A percentile compares a stretch with the other conserved stretches of the same genome.
These are phyloP conservation scores for Halcyon malimbica DNA, from an alignment of 2,113 vertebrate genomes.

Conservation along the genomic window DNA sequence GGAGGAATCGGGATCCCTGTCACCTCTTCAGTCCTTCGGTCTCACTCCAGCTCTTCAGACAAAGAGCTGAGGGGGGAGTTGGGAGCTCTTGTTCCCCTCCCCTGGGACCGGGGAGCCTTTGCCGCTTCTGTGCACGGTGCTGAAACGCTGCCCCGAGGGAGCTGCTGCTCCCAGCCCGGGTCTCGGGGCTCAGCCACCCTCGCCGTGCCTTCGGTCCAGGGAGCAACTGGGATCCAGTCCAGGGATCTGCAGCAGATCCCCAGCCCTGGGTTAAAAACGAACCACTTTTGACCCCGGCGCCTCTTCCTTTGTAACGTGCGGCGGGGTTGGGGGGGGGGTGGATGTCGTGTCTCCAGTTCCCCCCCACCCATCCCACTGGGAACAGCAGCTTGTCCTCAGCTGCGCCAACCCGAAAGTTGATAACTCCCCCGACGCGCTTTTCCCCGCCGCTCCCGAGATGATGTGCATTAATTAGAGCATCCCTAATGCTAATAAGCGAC, in stretches of 20 bases:
- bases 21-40: neutral
- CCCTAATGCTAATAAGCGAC: conserved; percentile 45
- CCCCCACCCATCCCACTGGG: neutral
- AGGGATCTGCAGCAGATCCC: neutral
- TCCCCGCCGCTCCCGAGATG: neutral
- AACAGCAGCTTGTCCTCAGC: conserved; percentile 12
- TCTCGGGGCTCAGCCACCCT: neutral
- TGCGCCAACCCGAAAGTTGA: neutral
- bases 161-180: neutral
- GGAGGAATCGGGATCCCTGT: neutral
- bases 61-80: neutral
- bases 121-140: neutral
- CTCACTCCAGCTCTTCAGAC: neutral
- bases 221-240: too few relatives aligned
- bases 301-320: fast-evolving
- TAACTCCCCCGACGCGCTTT: neutral
- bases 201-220: neutral
- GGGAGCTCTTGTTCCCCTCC: neutral
- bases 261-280: neutral
- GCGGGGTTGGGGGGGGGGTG: neutral
- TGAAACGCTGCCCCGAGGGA: neutral
- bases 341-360: neutral
- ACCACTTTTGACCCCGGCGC: fast-evolving
- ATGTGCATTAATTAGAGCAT: conserved; percentile 52
- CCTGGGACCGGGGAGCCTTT: neutral